These are phyloP conservation scores for Teleogryllus oceanicus DNA, from an alignment of 2,888 invertebrate genomes.

Conservation along the genomic window DNA sequence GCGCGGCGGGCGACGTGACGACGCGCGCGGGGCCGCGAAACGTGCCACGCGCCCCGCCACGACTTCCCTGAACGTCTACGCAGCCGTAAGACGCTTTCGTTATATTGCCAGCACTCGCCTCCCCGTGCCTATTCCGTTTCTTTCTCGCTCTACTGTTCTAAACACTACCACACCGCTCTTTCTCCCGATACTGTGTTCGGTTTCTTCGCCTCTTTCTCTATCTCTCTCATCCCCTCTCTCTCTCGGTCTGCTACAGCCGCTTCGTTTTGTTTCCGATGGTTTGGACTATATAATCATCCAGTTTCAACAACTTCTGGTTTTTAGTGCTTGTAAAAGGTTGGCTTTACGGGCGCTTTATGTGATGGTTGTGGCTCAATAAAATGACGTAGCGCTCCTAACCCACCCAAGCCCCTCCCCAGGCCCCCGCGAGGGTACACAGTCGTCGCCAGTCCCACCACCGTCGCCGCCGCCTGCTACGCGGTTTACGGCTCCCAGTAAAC, in stretches of 20 bases:
- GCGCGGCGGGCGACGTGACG: too few species aligned
- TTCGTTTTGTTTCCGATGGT: conserved; percentile 10
- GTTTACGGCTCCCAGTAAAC: not conserved
- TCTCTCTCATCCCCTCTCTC: not conserved
- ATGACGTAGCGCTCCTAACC: not conserved
- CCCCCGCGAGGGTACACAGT: not conserved
- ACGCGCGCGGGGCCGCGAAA: too few species aligned
- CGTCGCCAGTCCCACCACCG: not conserved
- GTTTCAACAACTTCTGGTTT: conserved; percentile 10
- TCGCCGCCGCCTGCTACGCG: not conserved
- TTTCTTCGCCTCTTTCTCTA: not conserved
- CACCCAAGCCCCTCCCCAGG: not conserved
- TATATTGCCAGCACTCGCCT: too few species aligned
- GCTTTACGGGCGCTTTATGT: not conserved
- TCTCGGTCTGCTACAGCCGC: not conserved
- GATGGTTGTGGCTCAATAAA: conserved; percentile 18
- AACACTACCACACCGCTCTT: too few species aligned
- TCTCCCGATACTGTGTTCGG: too few species aligned
- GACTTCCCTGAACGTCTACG: too few species aligned
- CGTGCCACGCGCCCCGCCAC: too few species aligned
- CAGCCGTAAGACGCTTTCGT: too few species aligned
- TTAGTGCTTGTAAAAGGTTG: conserved; percentile 3
- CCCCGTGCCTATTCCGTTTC: too few species aligned
- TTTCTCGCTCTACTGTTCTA: too few species aligned
- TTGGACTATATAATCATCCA: conserved; percentile 3